Conservation (phyloP, 1,140 invertebrate species). For the Drosophila watanabei region DNA sequence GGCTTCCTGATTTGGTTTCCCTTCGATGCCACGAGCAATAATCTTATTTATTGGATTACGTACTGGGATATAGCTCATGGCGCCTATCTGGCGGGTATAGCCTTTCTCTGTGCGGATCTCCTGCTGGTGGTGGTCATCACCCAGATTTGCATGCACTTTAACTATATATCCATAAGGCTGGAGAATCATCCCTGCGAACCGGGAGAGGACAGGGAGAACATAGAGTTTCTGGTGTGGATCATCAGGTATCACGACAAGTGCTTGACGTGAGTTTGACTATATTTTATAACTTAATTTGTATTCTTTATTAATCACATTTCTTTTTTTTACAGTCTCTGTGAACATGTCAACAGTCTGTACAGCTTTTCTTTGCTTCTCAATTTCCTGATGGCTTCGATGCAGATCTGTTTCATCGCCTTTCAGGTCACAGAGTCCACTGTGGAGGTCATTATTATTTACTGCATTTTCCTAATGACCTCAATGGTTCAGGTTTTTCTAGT, state of each 20-base stretch:
- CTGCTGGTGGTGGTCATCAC: conserved; percentile 76
- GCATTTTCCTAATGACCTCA: conserved; percentile 76
- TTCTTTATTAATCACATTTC: no score
- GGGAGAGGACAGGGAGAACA: conserved; percentile 42
- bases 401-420: conserved; percentile 82
- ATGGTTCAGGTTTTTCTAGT: conserved; percentile 81
- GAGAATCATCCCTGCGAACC: conserved; percentile 53
- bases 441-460: conserved; percentile 76
- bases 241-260: conserved; percentile 75
- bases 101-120: conserved; percentile 77
- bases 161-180: conserved; percentile 60
- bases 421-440: conserved; percentile 74
- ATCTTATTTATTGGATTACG: conserved; percentile 66
- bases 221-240: conserved; percentile 54
- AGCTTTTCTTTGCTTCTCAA: conserved; percentile 74
- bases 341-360: conserved; percentile 68
- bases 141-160: conserved; percentile 81
- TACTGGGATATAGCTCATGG: conserved; percentile 78
- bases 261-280: conserved; percentile 53
- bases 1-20: conserved; percentile 82
- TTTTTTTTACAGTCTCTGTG: conserved; percentile 55
- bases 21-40: conserved; percentile 60
- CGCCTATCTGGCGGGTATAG: conserved; percentile 75
- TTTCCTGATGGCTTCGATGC: conserved; percentile 77
- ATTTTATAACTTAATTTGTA: neutral